Evolutionary conservation across 2,888 invertebrate species (phyloP).

Genomic region (Elmis aenea): DNA sequence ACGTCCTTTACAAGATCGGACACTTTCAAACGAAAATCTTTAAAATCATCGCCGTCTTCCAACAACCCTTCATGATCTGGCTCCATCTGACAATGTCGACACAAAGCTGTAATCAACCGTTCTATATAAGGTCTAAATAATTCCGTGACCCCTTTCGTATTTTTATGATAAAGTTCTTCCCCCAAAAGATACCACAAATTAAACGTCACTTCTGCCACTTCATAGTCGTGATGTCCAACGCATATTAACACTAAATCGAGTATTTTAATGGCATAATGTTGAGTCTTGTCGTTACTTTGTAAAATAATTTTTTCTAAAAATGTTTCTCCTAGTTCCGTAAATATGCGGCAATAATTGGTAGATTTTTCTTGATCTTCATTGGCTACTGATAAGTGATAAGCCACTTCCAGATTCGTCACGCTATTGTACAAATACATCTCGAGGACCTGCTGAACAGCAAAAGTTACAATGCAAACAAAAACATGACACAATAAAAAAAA

Average conservation of each 20-base stretch:
- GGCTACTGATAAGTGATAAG: constrained; percentile 87
- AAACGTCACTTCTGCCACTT: constrained; percentile 90
- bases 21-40: constrained; percentile 78
- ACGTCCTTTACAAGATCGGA: constrained; percentile 94
- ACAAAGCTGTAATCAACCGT: constrained; percentile 81
- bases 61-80: constrained; percentile 86
- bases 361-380: constrained; percentile 93
- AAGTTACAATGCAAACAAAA: no score
- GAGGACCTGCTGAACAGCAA: constrained; percentile 53
- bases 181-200: constrained; percentile 95
- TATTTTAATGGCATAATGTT: constrained; percentile 75
- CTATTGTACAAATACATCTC: constrained; percentile 78
- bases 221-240: constrained; percentile 96
- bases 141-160: constrained; percentile 73
- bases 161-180: constrained; percentile 86
- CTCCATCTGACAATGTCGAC: constrained; percentile 91
- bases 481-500: no score
- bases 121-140: constrained; percentile 88
- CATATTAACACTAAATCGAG: constrained; percentile 87
- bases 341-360: constrained; percentile 89
- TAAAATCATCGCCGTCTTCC: constrained; percentile 80
- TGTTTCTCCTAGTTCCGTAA: constrained; percentile 90
- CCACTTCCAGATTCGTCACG: constrained; percentile 72
- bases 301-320: constrained; percentile 78
- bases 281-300: constrained; percentile 55